Percentiles rank a stretch among this genome's conserved stretches.
Evolutionary conservation across 92 coral and sea anemone genomes (phyloP).

Genomic region (Epizoanthus ramosus): DNA sequence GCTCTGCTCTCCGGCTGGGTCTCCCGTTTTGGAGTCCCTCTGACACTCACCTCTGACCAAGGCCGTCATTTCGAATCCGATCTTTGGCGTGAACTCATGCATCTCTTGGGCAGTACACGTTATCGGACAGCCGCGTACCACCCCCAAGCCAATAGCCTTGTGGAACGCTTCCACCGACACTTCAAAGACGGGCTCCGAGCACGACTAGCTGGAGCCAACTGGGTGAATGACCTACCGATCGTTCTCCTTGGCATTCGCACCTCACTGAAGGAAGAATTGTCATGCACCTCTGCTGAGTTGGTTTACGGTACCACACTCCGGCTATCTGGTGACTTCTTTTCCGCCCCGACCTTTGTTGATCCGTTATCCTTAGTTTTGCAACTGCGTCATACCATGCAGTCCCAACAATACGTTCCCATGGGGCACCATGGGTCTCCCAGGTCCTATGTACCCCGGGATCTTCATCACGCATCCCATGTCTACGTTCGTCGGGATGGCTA

Average conservation of each 20-base stretch:
- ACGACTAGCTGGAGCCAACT: conserved; percentile 28
- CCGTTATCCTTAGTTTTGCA: conserved; percentile 33
- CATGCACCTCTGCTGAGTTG: conserved; percentile 50
- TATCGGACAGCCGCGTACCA: conserved; percentile 64
- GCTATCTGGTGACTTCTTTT: conserved; percentile 61
- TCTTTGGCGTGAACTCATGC: conserved; percentile 61
- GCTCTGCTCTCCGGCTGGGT: conserved; percentile 57
- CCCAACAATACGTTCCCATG: conserved; percentile 35
- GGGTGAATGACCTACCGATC: conserved; percentile 48
- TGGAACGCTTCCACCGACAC: conserved; percentile 59
- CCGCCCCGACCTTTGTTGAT: conserved; percentile 3
- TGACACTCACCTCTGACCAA: conserved; percentile 52
- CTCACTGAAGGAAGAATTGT: conserved; percentile 51
- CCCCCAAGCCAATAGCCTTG: conserved; percentile 55
- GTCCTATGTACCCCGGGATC: conserved; percentile 34
- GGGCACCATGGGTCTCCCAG: conserved; percentile 22
- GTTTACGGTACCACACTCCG: conserved; percentile 56
- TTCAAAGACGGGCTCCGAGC: conserved; percentile 52
- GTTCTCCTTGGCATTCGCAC: conserved; percentile 59
- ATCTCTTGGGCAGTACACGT: conserved; percentile 56
- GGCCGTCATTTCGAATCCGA: conserved; percentile 57
- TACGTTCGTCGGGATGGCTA: conserved; percentile 47
- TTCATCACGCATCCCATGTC: conserved; percentile 48
- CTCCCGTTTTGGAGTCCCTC: conserved; percentile 50
- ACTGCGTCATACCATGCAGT: conserved; percentile 47